A percentile compares a stretch with the other conserved stretches of the same genome.
Evolutionary conservation across 2,888 invertebrate species (phyloP).

Genomic region (Globia sparganii): DNA sequence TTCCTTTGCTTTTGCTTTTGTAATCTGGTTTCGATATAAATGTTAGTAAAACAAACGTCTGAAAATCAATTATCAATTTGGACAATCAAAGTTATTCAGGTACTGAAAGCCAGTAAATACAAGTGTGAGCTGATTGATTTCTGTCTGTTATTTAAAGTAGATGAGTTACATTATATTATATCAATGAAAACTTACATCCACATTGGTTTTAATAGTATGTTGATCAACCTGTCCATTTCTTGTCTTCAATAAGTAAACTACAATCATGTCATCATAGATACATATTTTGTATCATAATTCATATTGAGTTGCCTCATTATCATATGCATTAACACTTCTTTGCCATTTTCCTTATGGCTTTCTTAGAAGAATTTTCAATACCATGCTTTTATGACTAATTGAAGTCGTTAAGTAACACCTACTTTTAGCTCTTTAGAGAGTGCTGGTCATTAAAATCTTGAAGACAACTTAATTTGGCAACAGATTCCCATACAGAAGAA

Average conservation of each 20-base stretch:
- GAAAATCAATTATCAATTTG: not conserved
- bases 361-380: slow-evolving; percentile 3
- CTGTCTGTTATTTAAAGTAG: not conserved
- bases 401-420: not conserved
- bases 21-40: slow-evolving; percentile 1
- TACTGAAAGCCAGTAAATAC: not conserved
- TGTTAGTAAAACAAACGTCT: not conserved
- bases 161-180: not conserved
- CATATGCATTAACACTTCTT: not conserved
- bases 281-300: no score
- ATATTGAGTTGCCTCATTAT: not conserved
- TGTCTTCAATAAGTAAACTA: not conserved
- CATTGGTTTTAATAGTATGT: not conserved
- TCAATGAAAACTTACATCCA: not conserved
- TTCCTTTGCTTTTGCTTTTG: no score
- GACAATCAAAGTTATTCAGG: not conserved
- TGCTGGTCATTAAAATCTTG: not conserved
- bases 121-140: not conserved
- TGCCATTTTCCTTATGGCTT: not conserved
- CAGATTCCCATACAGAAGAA: not conserved
- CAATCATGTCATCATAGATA: no score
- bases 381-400: not conserved
- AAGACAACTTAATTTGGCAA: no score
- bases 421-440: not conserved
- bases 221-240: no score